These are phyloP conservation scores for Progne subis DNA, from an alignment of 2,113 vertebrate species.

Conservation along the genomic window DNA sequence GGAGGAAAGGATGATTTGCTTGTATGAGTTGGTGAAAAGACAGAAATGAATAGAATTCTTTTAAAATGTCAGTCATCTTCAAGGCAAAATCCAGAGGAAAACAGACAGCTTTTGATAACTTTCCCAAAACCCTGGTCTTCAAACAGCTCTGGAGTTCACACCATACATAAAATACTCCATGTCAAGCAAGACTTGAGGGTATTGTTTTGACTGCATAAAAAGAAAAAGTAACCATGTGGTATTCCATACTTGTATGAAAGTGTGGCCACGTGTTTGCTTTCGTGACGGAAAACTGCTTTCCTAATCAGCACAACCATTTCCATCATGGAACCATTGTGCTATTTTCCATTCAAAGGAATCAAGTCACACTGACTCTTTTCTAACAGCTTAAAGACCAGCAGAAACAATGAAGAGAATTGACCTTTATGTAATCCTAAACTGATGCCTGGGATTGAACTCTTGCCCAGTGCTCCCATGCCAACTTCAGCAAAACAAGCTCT, in stretches of 20 bases:
- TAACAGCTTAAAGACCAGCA: constrained; percentile 1
- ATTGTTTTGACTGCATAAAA: background rate
- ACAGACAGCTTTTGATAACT: background rate
- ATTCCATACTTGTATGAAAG: background rate
- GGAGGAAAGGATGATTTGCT: background rate
- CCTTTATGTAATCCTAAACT: background rate
- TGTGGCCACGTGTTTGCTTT: background rate
- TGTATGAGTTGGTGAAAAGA: background rate
- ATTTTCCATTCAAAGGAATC: constrained; percentile 14
- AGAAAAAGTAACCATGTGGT: background rate
- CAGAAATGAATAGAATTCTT: background rate
- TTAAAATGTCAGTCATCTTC: background rate
- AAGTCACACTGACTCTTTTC: constrained; percentile 14
- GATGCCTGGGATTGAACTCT: constrained; percentile 3
- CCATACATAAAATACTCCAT: background rate
- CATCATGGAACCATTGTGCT: background rate
- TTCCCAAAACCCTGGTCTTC: background rate
- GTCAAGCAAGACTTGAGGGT: background rate
- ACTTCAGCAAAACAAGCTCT: background rate
- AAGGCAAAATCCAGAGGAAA: background rate
- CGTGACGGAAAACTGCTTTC: background rate
- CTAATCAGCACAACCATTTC: background rate
- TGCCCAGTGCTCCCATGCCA: background rate
- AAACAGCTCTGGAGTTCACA: background rate
- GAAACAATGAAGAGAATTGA: constrained; percentile 27